These are phyloP conservation scores for Tetraneura akinire DNA, from an alignment of 1,140 invertebrate genomes.

Conservation along the genomic window DNA sequence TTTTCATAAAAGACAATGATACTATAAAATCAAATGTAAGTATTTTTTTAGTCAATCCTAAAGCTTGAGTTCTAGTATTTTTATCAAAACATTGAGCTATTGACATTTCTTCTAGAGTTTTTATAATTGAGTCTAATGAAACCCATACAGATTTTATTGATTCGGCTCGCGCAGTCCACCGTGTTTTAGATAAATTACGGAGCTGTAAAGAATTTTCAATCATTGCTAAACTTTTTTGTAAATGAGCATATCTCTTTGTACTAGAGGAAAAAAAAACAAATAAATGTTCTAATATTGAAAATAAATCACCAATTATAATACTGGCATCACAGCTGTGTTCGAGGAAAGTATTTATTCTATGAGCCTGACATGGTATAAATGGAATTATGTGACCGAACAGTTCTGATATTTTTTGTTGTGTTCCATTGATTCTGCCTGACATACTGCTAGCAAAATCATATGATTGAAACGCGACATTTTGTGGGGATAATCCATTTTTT, in stretches of 20 bases:
- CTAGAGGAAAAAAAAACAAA: constrained; percentile 9
- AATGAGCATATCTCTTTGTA: background rate
- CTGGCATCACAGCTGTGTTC: constrained; percentile 14
- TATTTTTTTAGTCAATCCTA: constrained; percentile 1
- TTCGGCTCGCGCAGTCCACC: constrained; percentile 29
- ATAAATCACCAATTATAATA: background rate
- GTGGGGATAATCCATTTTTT: too few relatives aligned
- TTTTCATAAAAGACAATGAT: constrained; percentile 6
- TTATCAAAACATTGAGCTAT: background rate
- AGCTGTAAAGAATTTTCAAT: constrained; percentile 6
- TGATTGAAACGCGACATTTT: background rate
- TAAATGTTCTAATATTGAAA: too few relatives aligned
- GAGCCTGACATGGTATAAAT: constrained; percentile 32
- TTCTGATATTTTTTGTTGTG: background rate
- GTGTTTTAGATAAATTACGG: constrained; percentile 29
- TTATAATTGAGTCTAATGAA: constrained; percentile 4
- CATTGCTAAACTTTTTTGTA: background rate
- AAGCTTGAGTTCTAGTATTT: background rate
- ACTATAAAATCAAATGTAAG: constrained; percentile 36
- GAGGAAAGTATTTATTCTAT: constrained; percentile 21
- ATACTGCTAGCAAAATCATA: constrained; percentile 14
- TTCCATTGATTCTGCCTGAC: background rate
- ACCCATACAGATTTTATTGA: constrained; percentile 12
- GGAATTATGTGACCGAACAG: constrained; percentile 11
- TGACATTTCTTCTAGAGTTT: background rate